Percentiles rank a stretch among this genome's conserved stretches.
These are phyloP conservation scores for Bombycilla garrulus DNA, from an alignment of 2,113 vertebrate genomes.

Conservation along the genomic window DNA sequence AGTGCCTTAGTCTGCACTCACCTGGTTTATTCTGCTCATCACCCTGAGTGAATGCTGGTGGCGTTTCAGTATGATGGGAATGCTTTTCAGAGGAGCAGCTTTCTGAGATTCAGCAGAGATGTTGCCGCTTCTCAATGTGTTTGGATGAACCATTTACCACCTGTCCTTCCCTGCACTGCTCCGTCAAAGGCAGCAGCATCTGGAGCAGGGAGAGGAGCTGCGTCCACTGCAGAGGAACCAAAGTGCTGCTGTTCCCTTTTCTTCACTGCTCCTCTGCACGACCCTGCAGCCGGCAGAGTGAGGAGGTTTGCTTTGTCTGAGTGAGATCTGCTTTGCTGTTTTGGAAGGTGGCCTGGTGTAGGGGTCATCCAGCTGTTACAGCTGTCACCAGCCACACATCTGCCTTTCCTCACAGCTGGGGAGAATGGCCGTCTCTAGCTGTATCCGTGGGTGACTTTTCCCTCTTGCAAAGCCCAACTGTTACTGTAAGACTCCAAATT, in stretches of 20 bases:
- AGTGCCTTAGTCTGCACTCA: background rate
- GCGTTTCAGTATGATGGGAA: background rate
- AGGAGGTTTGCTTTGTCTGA: background rate
- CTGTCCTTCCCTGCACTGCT: fast-evolving
- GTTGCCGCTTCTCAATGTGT: background rate
- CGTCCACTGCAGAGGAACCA: background rate
- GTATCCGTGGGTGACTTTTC: background rate
- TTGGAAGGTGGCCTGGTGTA: background rate
- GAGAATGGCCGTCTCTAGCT: slow-evolving; percentile 43
- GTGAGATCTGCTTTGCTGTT: background rate
- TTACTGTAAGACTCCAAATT: slow-evolving; percentile 33
- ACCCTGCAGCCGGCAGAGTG: background rate
- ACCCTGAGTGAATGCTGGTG: background rate
- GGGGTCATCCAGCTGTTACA: slow-evolving; percentile 62
- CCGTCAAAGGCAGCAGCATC: background rate
- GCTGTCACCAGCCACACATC: slow-evolving; percentile 51
- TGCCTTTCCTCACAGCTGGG: slow-evolving; percentile 55
- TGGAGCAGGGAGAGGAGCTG: background rate
- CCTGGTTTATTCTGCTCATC: background rate
- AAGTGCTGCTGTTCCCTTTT: background rate
- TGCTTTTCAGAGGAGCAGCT: background rate
- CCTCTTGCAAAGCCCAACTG: slow-evolving; percentile 28
- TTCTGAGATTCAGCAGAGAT: background rate
- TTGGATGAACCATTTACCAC: fast-evolving
- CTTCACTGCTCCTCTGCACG: background rate